Evolutionary conservation across 2,888 invertebrate genomes (phyloP).

Genomic region (Apamea anceps): DNA sequence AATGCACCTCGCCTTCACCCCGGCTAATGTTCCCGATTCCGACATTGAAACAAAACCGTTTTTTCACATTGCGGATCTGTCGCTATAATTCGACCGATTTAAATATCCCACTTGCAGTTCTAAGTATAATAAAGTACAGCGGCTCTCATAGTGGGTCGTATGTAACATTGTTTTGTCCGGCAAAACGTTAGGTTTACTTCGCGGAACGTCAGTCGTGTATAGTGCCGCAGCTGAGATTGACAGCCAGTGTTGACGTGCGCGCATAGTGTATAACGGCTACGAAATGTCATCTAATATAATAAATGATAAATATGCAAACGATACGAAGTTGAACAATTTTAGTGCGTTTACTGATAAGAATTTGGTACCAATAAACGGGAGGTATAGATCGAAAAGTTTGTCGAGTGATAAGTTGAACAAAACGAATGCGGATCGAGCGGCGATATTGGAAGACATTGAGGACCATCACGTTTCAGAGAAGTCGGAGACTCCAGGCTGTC

Average conservation of each 20-base stretch:
- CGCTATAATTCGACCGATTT: slow-evolving; percentile 69
- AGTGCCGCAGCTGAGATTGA: slow-evolving; percentile 81
- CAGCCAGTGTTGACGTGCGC: slow-evolving; percentile 79
- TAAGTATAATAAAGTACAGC: slow-evolving; percentile 66
- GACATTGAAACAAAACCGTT: slow-evolving; percentile 74
- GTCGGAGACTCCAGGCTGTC: slow-evolving; percentile 86
- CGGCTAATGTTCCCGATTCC: slow-evolving; percentile 70
- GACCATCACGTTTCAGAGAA: slow-evolving; percentile 83
- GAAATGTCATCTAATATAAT: slow-evolving; percentile 86
- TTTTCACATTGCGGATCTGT: slow-evolving; percentile 61
- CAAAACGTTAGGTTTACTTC: slow-evolving; percentile 81
- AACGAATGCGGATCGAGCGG: slow-evolving; percentile 85
- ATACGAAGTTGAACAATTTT: slow-evolving; percentile 84
- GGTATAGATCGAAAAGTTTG: slow-evolving; percentile 87
- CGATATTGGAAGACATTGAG: slow-evolving; percentile 87
- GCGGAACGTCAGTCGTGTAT: slow-evolving; percentile 80
- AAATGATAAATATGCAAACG: slow-evolving; percentile 83
- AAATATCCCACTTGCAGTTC: slow-evolving; percentile 62
- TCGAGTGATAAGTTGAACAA: slow-evolving; percentile 89
- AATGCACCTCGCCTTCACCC: slow-evolving; percentile 73
- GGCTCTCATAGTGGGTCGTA: slow-evolving; percentile 76
- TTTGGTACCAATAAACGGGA: slow-evolving; percentile 81
- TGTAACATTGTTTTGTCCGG: slow-evolving; percentile 80
- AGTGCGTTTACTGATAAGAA: slow-evolving; percentile 85
- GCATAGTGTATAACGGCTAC: slow-evolving; percentile 72